These are phyloP conservation scores for Drosophila longiperda DNA, from an alignment of 2,888 invertebrate genomes.

Conservation along the genomic window DNA sequence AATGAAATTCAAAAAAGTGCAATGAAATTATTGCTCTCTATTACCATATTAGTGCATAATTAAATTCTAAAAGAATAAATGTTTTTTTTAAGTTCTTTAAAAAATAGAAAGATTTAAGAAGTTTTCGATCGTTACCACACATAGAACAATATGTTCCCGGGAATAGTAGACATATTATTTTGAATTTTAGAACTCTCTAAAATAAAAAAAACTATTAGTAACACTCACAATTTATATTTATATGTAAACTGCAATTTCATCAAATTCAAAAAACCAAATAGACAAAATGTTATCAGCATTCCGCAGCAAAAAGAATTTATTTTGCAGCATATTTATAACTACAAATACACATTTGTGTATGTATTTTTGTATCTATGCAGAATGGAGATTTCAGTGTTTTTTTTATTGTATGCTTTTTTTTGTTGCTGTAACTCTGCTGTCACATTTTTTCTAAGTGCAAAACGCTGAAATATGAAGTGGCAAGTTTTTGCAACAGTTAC, in stretches of 20 bases:
- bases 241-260: neutral
- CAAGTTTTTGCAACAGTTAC: neutral
- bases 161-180: too few relatives aligned
- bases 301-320: neutral
- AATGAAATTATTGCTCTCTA: too few relatives aligned
- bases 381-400: neutral
- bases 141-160: too few relatives aligned
- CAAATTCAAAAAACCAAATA: neutral
- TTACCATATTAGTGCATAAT: too few relatives aligned
- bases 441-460: neutral
- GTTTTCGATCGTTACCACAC: too few relatives aligned
- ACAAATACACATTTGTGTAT: neutral
- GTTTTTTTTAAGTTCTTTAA: too few relatives aligned
- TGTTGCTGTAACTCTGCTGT: neutral
- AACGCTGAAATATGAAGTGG: constrained; percentile 1
- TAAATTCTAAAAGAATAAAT: too few relatives aligned
- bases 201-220: too few relatives aligned
- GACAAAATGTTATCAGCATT: neutral
- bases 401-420: neutral
- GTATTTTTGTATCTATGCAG: neutral
- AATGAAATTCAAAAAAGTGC: neutral
- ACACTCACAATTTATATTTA: too few relatives aligned
- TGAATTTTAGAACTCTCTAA: too few relatives aligned
- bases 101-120: too few relatives aligned
- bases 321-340: neutral